Percentiles rank a stretch among this genome's conserved stretches.
phyloP scores from a whole-genome alignment of 2,888 invertebrate genomes.

The Ormyrus pomaceus region DNA sequence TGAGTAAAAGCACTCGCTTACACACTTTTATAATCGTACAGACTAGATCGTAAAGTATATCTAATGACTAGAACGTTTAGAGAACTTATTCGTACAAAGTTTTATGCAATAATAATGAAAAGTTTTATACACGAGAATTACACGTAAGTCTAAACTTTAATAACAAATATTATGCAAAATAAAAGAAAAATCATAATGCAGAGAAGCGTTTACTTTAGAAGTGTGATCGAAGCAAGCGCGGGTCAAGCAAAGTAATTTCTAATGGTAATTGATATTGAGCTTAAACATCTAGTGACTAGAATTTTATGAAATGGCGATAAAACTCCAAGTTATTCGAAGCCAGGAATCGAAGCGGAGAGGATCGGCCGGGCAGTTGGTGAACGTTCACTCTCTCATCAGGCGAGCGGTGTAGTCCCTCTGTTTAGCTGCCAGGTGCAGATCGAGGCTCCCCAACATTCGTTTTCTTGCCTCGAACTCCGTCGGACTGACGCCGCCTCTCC shows the following conservation, averaged over 20 bases:
- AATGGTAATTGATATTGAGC: too few species aligned
- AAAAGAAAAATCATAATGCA: not conserved
- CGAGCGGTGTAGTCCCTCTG: conserved; percentile 71
- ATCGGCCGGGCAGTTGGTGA: conserved; percentile 17
- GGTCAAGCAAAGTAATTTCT: too few species aligned
- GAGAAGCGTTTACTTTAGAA: not conserved
- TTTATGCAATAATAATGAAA: not conserved
- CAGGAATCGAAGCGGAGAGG: conserved; percentile 2
- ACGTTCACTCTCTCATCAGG: conserved; percentile 67
- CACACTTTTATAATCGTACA: conserved; percentile 4
- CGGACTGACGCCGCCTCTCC: conserved; percentile 1
- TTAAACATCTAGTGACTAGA: conserved; percentile 38
- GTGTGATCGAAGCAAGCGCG: too few species aligned
- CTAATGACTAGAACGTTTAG: conserved; percentile 30
- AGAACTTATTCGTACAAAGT: not conserved
- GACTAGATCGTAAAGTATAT: conserved; percentile 23
- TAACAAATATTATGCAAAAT: too few species aligned
- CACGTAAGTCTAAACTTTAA: too few species aligned
- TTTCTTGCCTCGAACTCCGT: conserved; percentile 65
- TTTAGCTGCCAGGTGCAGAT: conserved; percentile 70
- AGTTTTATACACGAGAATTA: not conserved
- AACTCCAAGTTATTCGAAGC: not conserved
- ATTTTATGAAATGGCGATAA: conserved; percentile 27
- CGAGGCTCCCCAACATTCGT: conserved; percentile 69
- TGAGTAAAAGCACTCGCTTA: not conserved